These are phyloP conservation scores for Rallus limicola DNA, from an alignment of 2,113 vertebrate species.

Conservation along the genomic window DNA sequence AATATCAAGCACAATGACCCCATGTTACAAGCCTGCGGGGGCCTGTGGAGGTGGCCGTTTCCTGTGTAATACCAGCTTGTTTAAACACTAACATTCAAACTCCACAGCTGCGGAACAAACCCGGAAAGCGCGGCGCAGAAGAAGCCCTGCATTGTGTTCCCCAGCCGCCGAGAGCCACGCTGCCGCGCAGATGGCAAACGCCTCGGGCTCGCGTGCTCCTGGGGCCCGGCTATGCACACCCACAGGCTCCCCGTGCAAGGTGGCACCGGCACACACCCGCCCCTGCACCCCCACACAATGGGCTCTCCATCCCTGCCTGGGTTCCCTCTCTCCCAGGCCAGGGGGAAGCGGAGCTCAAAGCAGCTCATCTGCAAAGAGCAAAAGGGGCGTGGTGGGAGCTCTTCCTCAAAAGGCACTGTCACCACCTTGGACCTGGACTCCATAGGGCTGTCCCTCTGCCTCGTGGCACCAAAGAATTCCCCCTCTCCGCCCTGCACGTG, in stretches of 20 bases:
- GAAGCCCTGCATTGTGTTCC: constrained; percentile 77
- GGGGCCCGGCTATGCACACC: background rate
- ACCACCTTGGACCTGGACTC: background rate
- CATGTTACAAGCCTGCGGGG: constrained; percentile 78
- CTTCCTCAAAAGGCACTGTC: background rate
- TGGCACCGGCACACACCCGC: constrained; percentile 50
- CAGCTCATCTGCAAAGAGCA: background rate
- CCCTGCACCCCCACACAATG: accelerated
- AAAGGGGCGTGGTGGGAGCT: background rate
- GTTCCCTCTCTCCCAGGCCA: background rate
- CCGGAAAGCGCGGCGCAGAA: constrained; percentile 79
- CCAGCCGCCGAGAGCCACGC: constrained; percentile 34
- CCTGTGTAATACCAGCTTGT: constrained; percentile 86
- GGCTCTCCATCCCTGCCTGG: background rate
- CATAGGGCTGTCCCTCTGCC: background rate
- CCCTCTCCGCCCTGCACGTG: accelerated
- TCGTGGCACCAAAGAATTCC: accelerated
- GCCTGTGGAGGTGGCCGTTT: constrained; percentile 82
- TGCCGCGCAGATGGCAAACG: constrained; percentile 71
- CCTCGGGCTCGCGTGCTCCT: constrained; percentile 1
- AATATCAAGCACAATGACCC: constrained; percentile 82
- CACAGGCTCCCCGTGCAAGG: background rate
- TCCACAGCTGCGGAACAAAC: constrained; percentile 83
- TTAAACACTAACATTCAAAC: constrained; percentile 82
- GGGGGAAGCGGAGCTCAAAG: background rate